These are phyloP conservation scores for Scyliorhinus canicula DNA, from an alignment of 2,797 vertebrate species.

Conservation along the genomic window DNA sequence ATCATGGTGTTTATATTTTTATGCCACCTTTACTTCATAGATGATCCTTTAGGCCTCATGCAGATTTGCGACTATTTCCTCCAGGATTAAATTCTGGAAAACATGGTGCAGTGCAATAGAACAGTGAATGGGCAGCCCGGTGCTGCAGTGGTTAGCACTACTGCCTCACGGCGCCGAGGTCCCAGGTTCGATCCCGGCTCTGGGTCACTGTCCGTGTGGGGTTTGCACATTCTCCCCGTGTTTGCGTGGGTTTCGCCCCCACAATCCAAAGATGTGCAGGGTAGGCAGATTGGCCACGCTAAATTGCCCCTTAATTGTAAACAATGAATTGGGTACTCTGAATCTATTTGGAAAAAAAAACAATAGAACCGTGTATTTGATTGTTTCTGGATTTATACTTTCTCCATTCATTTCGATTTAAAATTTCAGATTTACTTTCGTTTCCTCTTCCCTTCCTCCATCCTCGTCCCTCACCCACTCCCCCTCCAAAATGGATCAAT, in stretches of 20 bases:
- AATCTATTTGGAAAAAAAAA: too few relatives aligned
- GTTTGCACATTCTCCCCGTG: too few relatives aligned
- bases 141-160: too few relatives aligned
- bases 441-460: not conserved
- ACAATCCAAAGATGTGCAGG: too few relatives aligned
- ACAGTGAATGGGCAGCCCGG: too few relatives aligned
- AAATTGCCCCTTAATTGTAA: too few relatives aligned
- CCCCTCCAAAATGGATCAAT: not conserved
- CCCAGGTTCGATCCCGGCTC: too few relatives aligned
- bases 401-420: not conserved
- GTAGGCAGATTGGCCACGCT: too few relatives aligned
- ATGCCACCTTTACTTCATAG: not conserved
- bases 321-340: too few relatives aligned
- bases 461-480: not conserved
- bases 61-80: not conserved
- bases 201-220: too few relatives aligned
- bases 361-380: not conserved
- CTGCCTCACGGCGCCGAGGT: too few relatives aligned
- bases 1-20: not conserved
- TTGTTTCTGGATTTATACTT: not conserved
- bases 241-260: too few relatives aligned
- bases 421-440: not conserved
- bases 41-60: not conserved
- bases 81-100: not conserved
- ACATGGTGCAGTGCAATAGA: not conserved